These are phyloP conservation scores for Clavelina lepadiformis DNA, from an alignment of 23 tunicate genomes.

Conservation along the genomic window DNA sequence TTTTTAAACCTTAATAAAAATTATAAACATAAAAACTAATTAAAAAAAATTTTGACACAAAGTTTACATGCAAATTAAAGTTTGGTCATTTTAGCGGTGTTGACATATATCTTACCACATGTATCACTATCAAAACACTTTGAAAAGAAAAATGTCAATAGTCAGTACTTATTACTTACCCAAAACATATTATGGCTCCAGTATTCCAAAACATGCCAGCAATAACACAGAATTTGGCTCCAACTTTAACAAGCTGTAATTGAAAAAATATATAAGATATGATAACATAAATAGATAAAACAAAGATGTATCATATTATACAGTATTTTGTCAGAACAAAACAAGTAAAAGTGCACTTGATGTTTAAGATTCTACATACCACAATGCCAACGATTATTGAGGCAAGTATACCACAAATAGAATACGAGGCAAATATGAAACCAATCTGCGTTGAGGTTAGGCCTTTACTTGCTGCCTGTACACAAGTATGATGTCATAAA, in stretches of 20 bases:
- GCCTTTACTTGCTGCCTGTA: constrained; percentile 69
- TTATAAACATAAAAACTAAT: no score
- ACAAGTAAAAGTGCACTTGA: neutral
- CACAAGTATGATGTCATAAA: neutral
- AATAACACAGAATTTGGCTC: constrained; percentile 79
- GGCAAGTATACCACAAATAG: constrained; percentile 62
- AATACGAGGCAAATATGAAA: constrained; percentile 70
- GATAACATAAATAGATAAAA: neutral
- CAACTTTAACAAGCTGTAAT: constrained; percentile 71
- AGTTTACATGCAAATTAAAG: no score
- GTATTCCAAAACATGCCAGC: constrained; percentile 80
- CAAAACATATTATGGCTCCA: constrained; percentile 78
- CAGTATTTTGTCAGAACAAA: neutral
- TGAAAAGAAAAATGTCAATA: neutral
- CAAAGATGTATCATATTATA: neutral
- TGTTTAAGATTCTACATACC: no score
- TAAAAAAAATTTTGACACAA: no score
- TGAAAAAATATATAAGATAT: neutral
- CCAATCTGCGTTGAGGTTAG: constrained; percentile 47
- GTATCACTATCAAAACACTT: neutral
- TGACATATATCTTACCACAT: no score
- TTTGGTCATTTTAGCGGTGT: no score
- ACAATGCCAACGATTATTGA: constrained; percentile 52
- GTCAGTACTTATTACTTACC: constrained; percentile 30
- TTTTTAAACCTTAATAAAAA: no score